Evolutionary conservation across 2,888 invertebrate species (phyloP).

Genomic region (Trissolcus brochymenae): DNA sequence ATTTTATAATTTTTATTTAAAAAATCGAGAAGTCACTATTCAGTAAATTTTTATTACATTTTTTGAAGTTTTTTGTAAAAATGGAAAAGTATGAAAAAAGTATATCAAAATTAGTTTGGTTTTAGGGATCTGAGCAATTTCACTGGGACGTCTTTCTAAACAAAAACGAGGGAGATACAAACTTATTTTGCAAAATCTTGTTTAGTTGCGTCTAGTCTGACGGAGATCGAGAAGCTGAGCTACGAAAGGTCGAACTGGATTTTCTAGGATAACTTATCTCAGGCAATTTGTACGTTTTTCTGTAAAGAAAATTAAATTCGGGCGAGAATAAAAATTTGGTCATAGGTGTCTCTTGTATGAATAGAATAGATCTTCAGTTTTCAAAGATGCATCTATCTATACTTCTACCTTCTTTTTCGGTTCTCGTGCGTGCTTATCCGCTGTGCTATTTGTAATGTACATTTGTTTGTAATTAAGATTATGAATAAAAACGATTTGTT

Average conservation of each 20-base stretch:
- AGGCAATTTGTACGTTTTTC: slow-evolving; percentile 29
- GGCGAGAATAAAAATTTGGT: slow-evolving; percentile 6
- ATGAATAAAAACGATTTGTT: slow-evolving; percentile 44
- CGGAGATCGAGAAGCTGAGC: slow-evolving; percentile 5
- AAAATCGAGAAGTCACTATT: no score
- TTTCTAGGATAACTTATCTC: slow-evolving; percentile 13
- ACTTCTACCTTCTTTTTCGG: slow-evolving; percentile 35
- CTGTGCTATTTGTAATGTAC: slow-evolving; percentile 50
- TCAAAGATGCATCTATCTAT: slow-evolving; percentile 32
- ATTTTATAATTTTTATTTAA: no score
- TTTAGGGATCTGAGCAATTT: no score
- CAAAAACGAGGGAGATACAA: no score
- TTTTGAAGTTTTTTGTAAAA: no score
- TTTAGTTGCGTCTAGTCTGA: neutral
- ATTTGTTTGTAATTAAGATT: slow-evolving; percentile 49
- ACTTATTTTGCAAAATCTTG: no score
- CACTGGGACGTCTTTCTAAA: no score
- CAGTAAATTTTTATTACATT: no score
- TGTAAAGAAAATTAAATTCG: slow-evolving; percentile 5
- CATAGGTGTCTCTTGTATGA: slow-evolving; percentile 38
- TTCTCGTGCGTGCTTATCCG: slow-evolving; percentile 42
- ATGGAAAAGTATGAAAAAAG: no score
- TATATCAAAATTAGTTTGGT: no score
- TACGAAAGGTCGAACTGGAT: slow-evolving; percentile 15
- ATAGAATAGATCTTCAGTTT: slow-evolving; percentile 38